Base-by-base conservation (phyloP, 2,113 vertebrate genomes). In the Crotalus viridis region DNA sequence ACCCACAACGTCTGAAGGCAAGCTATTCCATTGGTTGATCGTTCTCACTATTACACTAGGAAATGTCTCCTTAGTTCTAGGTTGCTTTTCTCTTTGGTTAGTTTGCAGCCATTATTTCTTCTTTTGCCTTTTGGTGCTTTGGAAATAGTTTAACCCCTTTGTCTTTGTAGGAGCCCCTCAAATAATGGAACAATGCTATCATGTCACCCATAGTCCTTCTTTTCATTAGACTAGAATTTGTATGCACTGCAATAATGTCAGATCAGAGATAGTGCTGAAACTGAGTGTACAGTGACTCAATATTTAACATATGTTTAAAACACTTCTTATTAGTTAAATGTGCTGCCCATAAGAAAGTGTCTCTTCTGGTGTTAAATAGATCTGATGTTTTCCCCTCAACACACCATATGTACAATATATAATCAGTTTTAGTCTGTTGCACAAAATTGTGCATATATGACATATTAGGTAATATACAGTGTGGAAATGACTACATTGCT, bases 251-350 rank as follows among this genome's bases (percentile, higher is more conserved):
- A 54, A 48, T 55, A 54, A 88, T 54, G 86, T 92, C 54, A 57
- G 39, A 24, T 33, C 39, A 43, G n/a, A 39, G 19, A 88, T 59
- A 64, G 92, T 92, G 92, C 85, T 92, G 85, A 48, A 33, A 64
- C 12, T 54, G 19, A 39, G 6, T 39, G 39, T 13, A 15, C 43
- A 15, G 52, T 92, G 92, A 92, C 64, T 89, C 64, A 85, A 85
- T 89, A 59, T 92, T 92, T 85, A 92, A 7, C 92, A 89, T 92
- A 92, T 92, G 69, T 89, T 89, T 89, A 85, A 89, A 92, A 89
- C 69, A 85, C 52, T 89, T 92, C 1, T n/a, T 59, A 81, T 89
- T 19, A 89, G 33, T 92, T 59, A 92, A 85, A 92, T 85, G 92
- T 85, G 39, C 69, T 92, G 87, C 69, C 88, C 92, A 51, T 24